Evolutionary conservation across 2,113 vertebrate genomes (phyloP).

Genomic region (Misgurnus anguillicaudatus): DNA sequence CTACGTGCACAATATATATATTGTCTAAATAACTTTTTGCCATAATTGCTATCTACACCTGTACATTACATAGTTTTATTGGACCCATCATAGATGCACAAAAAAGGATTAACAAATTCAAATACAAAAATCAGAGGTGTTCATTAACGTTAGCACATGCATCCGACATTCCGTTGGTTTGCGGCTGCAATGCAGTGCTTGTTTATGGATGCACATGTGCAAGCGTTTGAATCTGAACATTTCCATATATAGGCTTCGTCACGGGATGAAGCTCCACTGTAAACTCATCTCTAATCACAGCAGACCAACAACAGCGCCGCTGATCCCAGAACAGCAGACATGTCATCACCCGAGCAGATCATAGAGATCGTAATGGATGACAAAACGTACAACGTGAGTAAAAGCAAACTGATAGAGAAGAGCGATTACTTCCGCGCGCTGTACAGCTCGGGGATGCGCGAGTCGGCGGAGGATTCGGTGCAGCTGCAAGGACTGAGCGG

Average conservation of each 20-base stretch:
- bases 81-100: not conserved
- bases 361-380: constrained; percentile 87
- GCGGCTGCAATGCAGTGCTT: not conserved
- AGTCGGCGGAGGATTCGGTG: constrained; percentile 86
- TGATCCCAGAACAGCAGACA: constrained; percentile 55
- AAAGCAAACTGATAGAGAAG: constrained; percentile 89
- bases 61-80: not conserved
- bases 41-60: not conserved
- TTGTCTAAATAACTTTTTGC: not conserved
- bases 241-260: constrained; percentile 74
- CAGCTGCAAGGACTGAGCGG: constrained; percentile 88
- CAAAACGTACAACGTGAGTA: constrained; percentile 86
- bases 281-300: not conserved
- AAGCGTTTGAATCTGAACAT: constrained; percentile 63
- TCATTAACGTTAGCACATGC: too few species aligned
- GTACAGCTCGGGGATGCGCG: constrained; percentile 93
- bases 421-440: constrained; percentile 95
- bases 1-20: not conserved
- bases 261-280: not conserved
- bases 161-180: not conserved
- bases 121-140: not conserved
- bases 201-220: constrained; percentile 16
- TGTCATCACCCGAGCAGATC: constrained; percentile 81
- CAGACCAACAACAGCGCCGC: constrained; percentile 15
- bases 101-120: not conserved